Percentiles rank a stretch among this genome's conserved stretches.
Conservation (phyloP, 2,888 invertebrate genomes). For the Xylota segnis region DNA sequence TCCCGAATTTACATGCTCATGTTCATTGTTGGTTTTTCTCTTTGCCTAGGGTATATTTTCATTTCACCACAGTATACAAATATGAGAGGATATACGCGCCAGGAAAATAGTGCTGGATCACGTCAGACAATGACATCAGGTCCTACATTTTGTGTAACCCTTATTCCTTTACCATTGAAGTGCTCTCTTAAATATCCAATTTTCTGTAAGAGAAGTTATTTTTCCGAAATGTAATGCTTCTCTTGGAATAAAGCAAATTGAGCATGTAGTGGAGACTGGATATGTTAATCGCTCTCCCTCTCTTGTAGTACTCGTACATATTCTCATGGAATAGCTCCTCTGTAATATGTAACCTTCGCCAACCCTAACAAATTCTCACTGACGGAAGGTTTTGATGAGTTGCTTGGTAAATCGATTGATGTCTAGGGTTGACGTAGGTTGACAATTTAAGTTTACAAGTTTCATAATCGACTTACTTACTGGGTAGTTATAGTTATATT, state of each 20-base stretch:
- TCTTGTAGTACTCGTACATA: slow-evolving; percentile 2
- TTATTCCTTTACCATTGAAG: background rate
- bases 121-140: too few species aligned
- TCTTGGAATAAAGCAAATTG: background rate
- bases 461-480: slow-evolving; percentile 18
- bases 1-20: background rate
- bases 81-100: too few species aligned
- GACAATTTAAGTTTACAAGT: slow-evolving; percentile 23
- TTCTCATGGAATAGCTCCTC: slow-evolving; percentile 9
- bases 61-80: too few species aligned
- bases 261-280: slow-evolving; percentile 25
- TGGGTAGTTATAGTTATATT: background rate
- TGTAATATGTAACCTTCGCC: slow-evolving; percentile 32
- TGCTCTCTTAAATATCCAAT: background rate
- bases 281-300: background rate
- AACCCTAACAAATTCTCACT: slow-evolving; percentile 34
- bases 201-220: background rate
- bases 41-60: too few species aligned
- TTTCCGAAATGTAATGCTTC: background rate
- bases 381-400: slow-evolving; percentile 36
- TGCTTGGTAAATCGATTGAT: slow-evolving; percentile 22
- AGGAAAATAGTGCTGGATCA: too few species aligned
- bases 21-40: too few species aligned
- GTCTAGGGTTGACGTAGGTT: slow-evolving; percentile 25
- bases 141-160: background rate